Evolutionary conservation across 2,797 vertebrate genomes (phyloP), one percentile per base, ranked within the genome.

Genomic region (Hippocampus kuda): DNA sequence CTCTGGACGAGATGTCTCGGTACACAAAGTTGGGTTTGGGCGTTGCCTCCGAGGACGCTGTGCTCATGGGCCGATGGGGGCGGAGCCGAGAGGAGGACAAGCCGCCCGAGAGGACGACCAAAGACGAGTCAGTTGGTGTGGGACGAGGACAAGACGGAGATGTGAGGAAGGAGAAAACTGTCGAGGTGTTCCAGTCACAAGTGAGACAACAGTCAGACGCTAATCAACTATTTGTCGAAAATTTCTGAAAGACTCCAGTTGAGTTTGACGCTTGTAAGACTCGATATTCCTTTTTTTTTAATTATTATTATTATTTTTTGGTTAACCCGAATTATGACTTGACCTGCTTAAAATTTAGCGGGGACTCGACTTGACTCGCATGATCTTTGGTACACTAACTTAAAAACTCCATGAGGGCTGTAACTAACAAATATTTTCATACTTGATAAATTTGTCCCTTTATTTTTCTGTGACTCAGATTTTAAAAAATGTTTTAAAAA

Each of bases 1-100:
- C 89, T 0, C 83, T 91, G 82, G 90, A 91, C 57, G 90, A 91
- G 80, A 89, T 91, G 83, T 82, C 90, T 3, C 88, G 87, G 69
- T 91, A 88, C 81, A 87, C 89, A 79, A 88, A 87, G 76, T 81
- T 84, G 66, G 88, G 85, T 26, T 80, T 84, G 63, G 88, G 85
- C 20, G 82, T 85, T 6, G 88, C 79, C 77, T 84, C 86, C 0
- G 89, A 88, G 75, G 87, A 88, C 76, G 83, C 85, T 1, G 86
- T 90, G 26, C 81, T 91, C 67, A 86, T 90, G 70, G 85, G 86
- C 67, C 81, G 86, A 73, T 88, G 87, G 88, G 86, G 87, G 57
- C 30, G 84, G 67, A 84, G 78, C 57, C 70, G 65, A n/a, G 74
- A 83, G 22, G 74, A 79, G 62, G 70, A 81, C 18, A 72, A 82